These are phyloP conservation scores for Melangyna quadrimaculata DNA, from an alignment of 2,888 invertebrate species.

Conservation along the genomic window DNA sequence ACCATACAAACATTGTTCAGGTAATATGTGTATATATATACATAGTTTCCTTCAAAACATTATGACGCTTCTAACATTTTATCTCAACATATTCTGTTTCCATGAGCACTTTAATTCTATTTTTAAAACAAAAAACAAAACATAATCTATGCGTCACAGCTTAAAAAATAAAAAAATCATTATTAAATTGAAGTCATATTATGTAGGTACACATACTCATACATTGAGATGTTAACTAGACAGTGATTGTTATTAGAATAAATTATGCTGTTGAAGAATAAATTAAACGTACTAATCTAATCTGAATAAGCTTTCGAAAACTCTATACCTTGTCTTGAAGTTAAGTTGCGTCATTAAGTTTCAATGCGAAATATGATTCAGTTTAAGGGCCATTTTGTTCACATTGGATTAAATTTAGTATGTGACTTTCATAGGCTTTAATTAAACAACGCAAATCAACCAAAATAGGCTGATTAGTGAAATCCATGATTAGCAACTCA, in stretches of 20 bases:
- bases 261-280: not conserved
- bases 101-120: constrained; percentile 50
- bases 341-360: not conserved
- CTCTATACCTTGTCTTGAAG: too few relatives aligned
- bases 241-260: not conserved
- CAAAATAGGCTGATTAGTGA: too few relatives aligned
- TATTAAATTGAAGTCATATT: constrained; percentile 14
- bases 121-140: not conserved
- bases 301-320: not conserved
- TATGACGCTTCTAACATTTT: constrained; percentile 48
- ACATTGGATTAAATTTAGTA: too few relatives aligned
- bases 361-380: not conserved
- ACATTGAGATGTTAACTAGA: not conserved
- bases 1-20: constrained; percentile 37
- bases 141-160: constrained; percentile 23
- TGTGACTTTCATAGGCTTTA: too few relatives aligned
- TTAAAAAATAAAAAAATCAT: constrained; percentile 50
- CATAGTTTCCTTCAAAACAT: constrained; percentile 14
- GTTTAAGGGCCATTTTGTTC: not conserved
- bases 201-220: not conserved
- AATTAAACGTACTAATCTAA: not conserved
- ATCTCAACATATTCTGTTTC: constrained; percentile 39
- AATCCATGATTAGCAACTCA: too few relatives aligned
- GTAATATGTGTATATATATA: too few relatives aligned
- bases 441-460: too few relatives aligned